phyloP scores from a whole-genome alignment of 2,113 vertebrate species.

The Hemiscyllium ocellatum region DNA sequence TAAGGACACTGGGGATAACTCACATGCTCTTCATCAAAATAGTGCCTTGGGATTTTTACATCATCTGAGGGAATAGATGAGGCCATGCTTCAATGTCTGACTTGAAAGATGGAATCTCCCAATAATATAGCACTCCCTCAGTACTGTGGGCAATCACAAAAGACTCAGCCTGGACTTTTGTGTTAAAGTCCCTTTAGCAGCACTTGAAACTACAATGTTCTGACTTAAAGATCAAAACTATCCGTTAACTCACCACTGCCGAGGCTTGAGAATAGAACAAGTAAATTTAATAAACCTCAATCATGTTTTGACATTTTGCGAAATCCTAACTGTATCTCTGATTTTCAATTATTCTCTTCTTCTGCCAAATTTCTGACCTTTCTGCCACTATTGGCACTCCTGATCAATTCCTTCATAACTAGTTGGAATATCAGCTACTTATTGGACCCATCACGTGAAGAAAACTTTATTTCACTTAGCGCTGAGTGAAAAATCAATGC shows the following conservation, averaged over 20 bases:
- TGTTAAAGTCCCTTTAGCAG: neutral
- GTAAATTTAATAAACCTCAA: neutral
- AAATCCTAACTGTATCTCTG: neutral
- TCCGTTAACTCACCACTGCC: neutral
- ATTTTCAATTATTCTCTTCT: neutral
- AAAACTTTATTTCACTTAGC: neutral
- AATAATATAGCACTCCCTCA: neutral
- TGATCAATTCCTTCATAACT: neutral
- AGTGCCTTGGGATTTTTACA: neutral
- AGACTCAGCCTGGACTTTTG: neutral
- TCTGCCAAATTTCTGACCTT: neutral
- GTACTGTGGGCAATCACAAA: neutral
- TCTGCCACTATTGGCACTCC: neutral
- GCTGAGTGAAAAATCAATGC: neutral
- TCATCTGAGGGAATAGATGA: neutral
- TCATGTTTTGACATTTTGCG: neutral
- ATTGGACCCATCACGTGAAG: neutral
- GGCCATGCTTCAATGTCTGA: neutral
- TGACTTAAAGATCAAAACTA: neutral
- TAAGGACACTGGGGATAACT: too few species aligned
- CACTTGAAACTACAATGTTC: neutral
- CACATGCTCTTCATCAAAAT: neutral
- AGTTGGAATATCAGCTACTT: neutral
- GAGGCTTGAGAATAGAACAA: neutral
- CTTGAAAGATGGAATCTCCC: neutral